Conservation (phyloP, 2,797 vertebrate genomes). For the Sebastes oblongus region DNA sequence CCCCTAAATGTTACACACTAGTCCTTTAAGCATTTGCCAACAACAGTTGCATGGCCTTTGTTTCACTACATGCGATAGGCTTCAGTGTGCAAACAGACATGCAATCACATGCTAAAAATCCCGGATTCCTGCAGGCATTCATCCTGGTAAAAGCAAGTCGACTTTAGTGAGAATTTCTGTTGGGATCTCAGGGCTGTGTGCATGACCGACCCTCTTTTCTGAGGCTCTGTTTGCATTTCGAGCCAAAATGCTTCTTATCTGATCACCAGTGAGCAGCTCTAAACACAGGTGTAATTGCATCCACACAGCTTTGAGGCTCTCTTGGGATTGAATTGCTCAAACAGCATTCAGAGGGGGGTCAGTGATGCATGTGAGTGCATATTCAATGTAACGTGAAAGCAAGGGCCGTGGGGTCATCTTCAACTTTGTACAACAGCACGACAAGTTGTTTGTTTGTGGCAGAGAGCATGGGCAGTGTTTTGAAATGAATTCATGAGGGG, state of each 20-base stretch:
- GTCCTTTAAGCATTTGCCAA: neutral
- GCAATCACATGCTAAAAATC: neutral
- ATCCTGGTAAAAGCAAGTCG: neutral
- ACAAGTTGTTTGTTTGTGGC: slow-evolving; percentile 53
- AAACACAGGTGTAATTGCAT: slow-evolving; percentile 46
- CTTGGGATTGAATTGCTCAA: slow-evolving; percentile 32
- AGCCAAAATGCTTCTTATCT: slow-evolving; percentile 22
- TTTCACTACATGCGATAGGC: neutral
- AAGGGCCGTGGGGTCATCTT: slow-evolving; percentile 37
- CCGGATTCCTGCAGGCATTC: neutral
- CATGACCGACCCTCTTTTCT: neutral
- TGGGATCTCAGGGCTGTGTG: neutral
- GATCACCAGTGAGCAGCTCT: slow-evolving; percentile 17
- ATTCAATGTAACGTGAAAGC: slow-evolving; percentile 66
- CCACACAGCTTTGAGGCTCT: slow-evolving; percentile 44
- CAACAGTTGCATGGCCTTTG: neutral
- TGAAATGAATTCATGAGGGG: slow-evolving; percentile 21
- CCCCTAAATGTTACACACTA: neutral
- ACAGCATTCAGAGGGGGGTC: slow-evolving; percentile 41
- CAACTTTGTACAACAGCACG: slow-evolving; percentile 34
- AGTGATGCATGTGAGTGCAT: slow-evolving; percentile 64
- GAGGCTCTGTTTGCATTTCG: slow-evolving; percentile 4
- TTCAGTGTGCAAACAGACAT: neutral
- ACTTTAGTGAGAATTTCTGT: neutral
- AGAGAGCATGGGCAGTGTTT: slow-evolving; percentile 11